These are phyloP conservation scores for Sebastes vulpes DNA, from an alignment of 2,797 vertebrate genomes.

Conservation along the genomic window DNA sequence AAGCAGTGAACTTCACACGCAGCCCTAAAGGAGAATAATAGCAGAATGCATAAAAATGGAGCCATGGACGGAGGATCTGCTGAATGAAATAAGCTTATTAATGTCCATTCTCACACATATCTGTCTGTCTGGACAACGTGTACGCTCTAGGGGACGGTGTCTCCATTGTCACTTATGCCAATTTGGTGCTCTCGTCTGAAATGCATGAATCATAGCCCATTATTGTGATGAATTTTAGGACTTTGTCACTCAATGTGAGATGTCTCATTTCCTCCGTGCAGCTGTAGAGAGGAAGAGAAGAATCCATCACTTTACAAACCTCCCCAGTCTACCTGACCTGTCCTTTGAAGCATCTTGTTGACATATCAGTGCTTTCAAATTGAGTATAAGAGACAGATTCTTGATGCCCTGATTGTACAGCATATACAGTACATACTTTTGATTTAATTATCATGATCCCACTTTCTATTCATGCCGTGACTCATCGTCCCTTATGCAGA, in stretches of 20 bases:
- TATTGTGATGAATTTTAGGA: conserved; percentile 66
- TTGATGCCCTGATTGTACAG: neutral
- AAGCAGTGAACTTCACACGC: conserved; percentile 28
- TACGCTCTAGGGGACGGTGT: conserved; percentile 68
- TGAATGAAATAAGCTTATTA: conserved; percentile 77
- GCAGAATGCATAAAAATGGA: conserved; percentile 43
- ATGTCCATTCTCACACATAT: conserved; percentile 72
- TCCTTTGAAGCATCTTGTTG: neutral
- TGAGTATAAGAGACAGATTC: neutral
- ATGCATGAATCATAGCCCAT: conserved; percentile 74
- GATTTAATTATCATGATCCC: neutral
- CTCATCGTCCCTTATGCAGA: conserved; percentile 3
- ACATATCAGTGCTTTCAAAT: neutral
- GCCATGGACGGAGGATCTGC: conserved; percentile 45
- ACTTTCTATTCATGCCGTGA: neutral
- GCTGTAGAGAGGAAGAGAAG: neutral
- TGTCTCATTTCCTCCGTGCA: conserved; percentile 16
- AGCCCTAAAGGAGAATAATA: conserved; percentile 16
- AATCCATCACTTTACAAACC: neutral
- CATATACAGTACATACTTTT: neutral
- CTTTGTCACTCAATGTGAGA: conserved; percentile 37
- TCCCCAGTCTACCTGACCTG: neutral
- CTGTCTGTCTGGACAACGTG: conserved; percentile 71
- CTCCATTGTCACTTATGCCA: conserved; percentile 76
- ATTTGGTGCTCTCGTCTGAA: conserved; percentile 72